These are phyloP conservation scores for Halictus quadricinctus DNA, from an alignment of 2,888 invertebrate species.

Conservation along the genomic window DNA sequence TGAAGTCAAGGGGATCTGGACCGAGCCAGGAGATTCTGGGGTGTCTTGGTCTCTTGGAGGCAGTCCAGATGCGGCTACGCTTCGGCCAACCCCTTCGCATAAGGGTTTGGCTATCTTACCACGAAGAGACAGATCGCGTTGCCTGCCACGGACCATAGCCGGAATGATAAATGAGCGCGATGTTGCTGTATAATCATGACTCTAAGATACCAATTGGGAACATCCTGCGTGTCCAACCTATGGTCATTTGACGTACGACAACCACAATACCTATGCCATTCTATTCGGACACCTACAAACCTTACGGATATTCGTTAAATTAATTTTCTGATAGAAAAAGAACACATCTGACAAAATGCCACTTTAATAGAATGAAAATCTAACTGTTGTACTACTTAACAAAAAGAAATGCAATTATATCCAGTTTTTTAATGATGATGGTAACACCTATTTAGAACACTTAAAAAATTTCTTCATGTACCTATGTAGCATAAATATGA, in stretches of 20 bases:
- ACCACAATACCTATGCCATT: conserved; percentile 22
- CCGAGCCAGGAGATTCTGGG: conserved; percentile 73
- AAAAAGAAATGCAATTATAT: neutral
- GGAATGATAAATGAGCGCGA: conserved; percentile 78
- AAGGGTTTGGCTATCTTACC: conserved; percentile 79
- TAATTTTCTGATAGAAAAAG: neutral
- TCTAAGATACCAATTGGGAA: conserved; percentile 69
- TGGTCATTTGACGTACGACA: conserved; percentile 46
- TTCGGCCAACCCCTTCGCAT: conserved; percentile 67
- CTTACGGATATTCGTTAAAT: neutral
- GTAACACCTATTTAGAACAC: too few species aligned
- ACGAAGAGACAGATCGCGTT: conserved; percentile 78
- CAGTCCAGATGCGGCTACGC: conserved; percentile 78
- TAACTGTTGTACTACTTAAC: neutral
- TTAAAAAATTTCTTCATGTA: neutral
- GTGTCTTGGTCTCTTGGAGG: conserved; percentile 79
- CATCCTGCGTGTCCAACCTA: conserved; percentile 48
- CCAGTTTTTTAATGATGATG: neutral
- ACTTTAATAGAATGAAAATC: neutral
- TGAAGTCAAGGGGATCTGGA: conserved; percentile 73
- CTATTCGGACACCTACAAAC: neutral
- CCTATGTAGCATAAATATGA: neutral
- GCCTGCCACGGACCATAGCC: conserved; percentile 73
- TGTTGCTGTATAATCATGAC: conserved; percentile 79
- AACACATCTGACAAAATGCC: too few species aligned